Conservation (phyloP, 2,113 vertebrate genomes). For the Corvus cornix region DNA sequence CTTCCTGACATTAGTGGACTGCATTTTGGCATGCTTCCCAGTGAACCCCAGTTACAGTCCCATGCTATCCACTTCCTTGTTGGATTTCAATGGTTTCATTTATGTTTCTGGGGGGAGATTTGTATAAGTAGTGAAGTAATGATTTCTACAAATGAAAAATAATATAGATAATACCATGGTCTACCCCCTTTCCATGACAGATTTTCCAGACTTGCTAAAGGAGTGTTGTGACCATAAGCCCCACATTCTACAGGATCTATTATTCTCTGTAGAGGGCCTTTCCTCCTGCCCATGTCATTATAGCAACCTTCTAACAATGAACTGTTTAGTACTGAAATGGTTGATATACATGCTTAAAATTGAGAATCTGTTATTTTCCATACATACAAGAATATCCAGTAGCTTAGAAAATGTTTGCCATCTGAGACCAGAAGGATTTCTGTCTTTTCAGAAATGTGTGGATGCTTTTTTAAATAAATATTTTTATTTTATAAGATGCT, state of each 20-base stretch:
- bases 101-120: not conserved
- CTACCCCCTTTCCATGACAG: not conserved
- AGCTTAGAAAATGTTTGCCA: not conserved
- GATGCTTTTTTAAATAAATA: not conserved
- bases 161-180: not conserved
- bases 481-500: not conserved
- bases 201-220: not conserved
- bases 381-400: not conserved
- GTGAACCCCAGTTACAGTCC: not conserved
- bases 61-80: not conserved
- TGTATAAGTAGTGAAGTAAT: not conserved
- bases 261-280: not conserved
- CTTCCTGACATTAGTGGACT: not conserved
- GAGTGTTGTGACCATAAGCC: not conserved
- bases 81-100: not conserved
- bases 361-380: not conserved
- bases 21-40: not conserved
- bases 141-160: not conserved
- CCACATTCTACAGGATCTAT: fast-evolving
- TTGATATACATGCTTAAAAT: not conserved
- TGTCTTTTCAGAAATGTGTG: not conserved
- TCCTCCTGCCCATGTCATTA: not conserved
- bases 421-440: not conserved
- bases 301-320: not conserved
- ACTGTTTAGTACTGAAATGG: not conserved